These are phyloP conservation scores for Tinea semifulvella DNA, from an alignment of 2,888 invertebrate genomes.

Conservation along the genomic window DNA sequence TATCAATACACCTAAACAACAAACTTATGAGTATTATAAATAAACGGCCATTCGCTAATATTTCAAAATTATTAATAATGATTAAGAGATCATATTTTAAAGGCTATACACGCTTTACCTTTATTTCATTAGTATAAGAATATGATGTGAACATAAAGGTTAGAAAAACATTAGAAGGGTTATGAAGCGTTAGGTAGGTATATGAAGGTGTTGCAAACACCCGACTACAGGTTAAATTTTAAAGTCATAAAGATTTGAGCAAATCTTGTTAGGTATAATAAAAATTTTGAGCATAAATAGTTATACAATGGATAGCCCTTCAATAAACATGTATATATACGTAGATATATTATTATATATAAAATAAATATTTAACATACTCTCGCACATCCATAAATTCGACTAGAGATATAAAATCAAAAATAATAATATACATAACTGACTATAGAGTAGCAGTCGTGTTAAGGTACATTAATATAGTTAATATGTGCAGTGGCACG, in stretches of 20 bases:
- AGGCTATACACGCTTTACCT: slow-evolving; percentile 50
- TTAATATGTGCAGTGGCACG: slow-evolving; percentile 53
- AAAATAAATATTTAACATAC: slow-evolving; percentile 38
- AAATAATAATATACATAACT: slow-evolving; percentile 46
- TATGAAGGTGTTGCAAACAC: slow-evolving; percentile 25
- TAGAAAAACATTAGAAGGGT: slow-evolving; percentile 25
- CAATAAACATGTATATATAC: slow-evolving; percentile 38
- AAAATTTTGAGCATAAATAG: slow-evolving; percentile 56
- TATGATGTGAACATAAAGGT: slow-evolving; percentile 51
- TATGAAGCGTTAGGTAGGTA: slow-evolving; percentile 17
- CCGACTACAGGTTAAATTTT: slow-evolving; percentile 14
- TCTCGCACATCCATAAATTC: slow-evolving; percentile 44
- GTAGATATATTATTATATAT: slow-evolving; percentile 26
- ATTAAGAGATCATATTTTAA: slow-evolving; percentile 67
- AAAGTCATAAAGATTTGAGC: slow-evolving; percentile 46
- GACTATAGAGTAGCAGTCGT: slow-evolving; percentile 50
- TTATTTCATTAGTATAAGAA: slow-evolving; percentile 60
- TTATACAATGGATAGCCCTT: slow-evolving; percentile 43
- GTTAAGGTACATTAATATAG: slow-evolving; percentile 40
- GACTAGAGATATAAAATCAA: slow-evolving; percentile 61
- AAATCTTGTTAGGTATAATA: slow-evolving; percentile 61
- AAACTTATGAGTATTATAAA: slow-evolving; percentile 67
- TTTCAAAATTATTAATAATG: slow-evolving; percentile 62
- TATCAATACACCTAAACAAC: slow-evolving; percentile 32
- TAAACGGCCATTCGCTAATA: slow-evolving; percentile 46